Evolutionary conservation across 2,888 invertebrate genomes (phyloP).

Genomic region (Microctonus aethiopoides): DNA sequence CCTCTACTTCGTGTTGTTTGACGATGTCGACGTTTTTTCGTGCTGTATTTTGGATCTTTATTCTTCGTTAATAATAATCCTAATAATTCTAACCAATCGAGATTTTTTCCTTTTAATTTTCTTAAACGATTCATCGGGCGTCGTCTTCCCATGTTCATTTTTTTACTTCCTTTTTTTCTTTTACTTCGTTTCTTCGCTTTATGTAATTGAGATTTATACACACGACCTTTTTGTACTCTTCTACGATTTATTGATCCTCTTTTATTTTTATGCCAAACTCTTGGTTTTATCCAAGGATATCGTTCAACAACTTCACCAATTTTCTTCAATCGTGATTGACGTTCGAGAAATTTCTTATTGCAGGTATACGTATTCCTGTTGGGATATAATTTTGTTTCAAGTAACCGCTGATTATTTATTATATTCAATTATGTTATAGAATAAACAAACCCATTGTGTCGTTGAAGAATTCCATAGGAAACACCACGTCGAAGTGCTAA

Average conservation of each 20-base stretch:
- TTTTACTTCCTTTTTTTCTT: conserved; percentile 21
- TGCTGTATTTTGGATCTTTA: not conserved
- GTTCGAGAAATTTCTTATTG: conserved; percentile 15
- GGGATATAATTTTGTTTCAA: not conserved
- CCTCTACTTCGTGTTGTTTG: not conserved
- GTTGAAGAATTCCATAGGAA: conserved; percentile 59
- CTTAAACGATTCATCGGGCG: conserved; percentile 25
- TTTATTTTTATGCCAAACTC: not conserved
- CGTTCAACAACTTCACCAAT: conserved; percentile 15
- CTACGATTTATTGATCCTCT: not conserved
- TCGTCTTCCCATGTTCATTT: conserved; percentile 21
- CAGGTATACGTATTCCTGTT: not conserved
- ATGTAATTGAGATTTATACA: not conserved
- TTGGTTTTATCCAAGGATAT: conserved; percentile 8
- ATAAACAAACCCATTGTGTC: conserved; percentile 51
- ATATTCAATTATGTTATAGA: no score
- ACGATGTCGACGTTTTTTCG: not conserved
- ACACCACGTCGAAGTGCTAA: conserved; percentile 58
- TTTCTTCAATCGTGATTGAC: conserved; percentile 22
- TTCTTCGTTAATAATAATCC: not conserved
- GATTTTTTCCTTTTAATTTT: not conserved
- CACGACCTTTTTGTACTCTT: conserved; percentile 1
- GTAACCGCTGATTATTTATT: no score
- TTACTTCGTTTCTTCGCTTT: conserved; percentile 22
- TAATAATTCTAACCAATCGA: not conserved